phyloP scores from a whole-genome alignment of 2,888 invertebrate genomes.

The Branchellion lobata region DNA sequence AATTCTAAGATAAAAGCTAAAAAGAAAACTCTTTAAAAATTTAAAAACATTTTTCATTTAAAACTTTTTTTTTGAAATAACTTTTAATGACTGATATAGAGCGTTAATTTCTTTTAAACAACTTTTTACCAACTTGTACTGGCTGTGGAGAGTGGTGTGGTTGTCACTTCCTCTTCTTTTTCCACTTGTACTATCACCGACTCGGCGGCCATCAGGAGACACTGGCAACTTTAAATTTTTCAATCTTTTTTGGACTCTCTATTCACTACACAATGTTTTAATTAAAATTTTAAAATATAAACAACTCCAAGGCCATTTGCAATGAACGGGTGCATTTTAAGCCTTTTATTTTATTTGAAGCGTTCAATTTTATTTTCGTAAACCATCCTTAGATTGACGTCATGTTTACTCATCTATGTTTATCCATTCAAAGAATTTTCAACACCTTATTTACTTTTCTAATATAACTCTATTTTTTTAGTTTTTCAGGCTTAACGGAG shows the following conservation, averaged over 20 bases:
- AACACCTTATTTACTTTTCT: background rate
- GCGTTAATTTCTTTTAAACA: no score
- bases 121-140: no score
- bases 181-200: background rate
- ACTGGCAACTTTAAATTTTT: background rate
- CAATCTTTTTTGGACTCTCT: background rate
- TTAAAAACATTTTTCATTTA: no score
- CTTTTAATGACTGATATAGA: no score
- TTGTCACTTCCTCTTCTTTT: conserved; percentile 3
- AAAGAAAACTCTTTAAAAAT: no score
- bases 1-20: no score
- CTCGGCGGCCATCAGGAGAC: conserved; percentile 1
- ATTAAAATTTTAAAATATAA: conserved; percentile 3
- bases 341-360: no score
- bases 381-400: background rate
- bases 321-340: conserved; percentile 1
- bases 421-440: background rate
- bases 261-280: background rate
- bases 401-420: background rate
- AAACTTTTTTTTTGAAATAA: no score
- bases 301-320: conserved; percentile 16
- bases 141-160: background rate
- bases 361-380: no score
- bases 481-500: no score
- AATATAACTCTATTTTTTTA: no score